Conservation (phyloP, 2,888 invertebrate species). For the Therioaphis trifolii region DNA sequence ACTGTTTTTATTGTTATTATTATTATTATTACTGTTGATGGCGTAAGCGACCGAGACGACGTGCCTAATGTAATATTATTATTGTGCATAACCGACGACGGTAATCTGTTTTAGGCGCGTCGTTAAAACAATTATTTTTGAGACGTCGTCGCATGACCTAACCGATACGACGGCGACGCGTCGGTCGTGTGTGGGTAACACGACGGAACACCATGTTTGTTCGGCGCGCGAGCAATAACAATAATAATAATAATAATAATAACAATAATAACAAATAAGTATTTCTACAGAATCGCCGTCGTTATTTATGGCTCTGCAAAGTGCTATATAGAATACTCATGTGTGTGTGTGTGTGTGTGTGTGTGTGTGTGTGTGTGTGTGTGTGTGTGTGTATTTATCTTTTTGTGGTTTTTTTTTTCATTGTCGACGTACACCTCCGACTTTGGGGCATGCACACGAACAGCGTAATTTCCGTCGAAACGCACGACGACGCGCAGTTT, state of each 20-base stretch:
- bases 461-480: constrained; percentile 1
- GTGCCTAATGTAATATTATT: background rate
- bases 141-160: background rate
- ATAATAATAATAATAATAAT: background rate
- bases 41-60: background rate
- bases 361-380: no score
- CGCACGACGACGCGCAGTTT: constrained; percentile 4
- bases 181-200: background rate
- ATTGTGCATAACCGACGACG: background rate
- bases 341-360: no score
- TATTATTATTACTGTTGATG: background rate
- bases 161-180: background rate
- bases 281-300: constrained; percentile 8
- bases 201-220: background rate
- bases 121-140: background rate
- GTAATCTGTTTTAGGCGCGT: background rate
- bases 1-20: background rate
- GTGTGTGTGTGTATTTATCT: no score
- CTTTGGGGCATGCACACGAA: background rate
- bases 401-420: no score
- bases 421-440: background rate
- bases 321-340: no score
- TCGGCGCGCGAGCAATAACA: constrained; percentile 14
- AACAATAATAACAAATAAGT: background rate
- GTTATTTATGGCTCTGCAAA: no score